phyloP scores from a whole-genome alignment of 2,113 vertebrate genomes.

The Pseudorasbora parva region DNA sequence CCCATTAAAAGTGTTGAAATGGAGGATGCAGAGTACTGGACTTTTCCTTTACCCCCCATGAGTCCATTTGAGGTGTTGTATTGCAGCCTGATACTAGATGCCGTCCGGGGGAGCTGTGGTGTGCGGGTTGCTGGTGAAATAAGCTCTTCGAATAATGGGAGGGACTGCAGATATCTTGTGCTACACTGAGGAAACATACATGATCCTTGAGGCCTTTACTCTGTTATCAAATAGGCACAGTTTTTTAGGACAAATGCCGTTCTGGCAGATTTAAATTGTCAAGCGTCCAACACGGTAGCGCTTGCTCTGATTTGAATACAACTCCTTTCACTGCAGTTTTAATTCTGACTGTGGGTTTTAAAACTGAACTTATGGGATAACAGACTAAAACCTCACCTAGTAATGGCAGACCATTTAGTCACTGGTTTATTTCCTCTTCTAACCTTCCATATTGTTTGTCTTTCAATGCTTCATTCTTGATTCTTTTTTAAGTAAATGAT shows the following conservation, averaged over 20 bases:
- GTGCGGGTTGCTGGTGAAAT: slow-evolving; percentile 22
- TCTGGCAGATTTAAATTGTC: neutral
- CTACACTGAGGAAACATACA: neutral
- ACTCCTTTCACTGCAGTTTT: neutral
- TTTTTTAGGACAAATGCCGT: neutral
- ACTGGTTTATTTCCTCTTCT: neutral
- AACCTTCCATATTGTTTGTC: neutral
- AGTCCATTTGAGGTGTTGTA: slow-evolving; percentile 39
- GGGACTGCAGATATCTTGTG: neutral
- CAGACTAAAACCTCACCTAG: neutral
- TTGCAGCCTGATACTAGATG: slow-evolving; percentile 6
- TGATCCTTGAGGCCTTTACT: neutral
- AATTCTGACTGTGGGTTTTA: neutral
- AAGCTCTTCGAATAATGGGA: neutral
- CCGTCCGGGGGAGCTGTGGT: slow-evolving; percentile 3
- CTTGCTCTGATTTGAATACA: neutral
- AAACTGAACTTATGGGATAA: neutral
- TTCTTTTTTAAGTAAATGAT: neutral
- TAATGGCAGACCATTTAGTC: neutral
- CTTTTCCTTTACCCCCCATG: slow-evolving; percentile 25
- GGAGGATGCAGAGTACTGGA: slow-evolving; percentile 56
- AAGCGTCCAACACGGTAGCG: neutral
- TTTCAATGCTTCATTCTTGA: neutral
- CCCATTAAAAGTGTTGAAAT: slow-evolving; percentile 55
- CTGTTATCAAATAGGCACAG: slow-evolving; percentile 13